Evolutionary conservation across 2,888 invertebrate genomes (phyloP).

Genomic region (Zhengitettix transpicula): DNA sequence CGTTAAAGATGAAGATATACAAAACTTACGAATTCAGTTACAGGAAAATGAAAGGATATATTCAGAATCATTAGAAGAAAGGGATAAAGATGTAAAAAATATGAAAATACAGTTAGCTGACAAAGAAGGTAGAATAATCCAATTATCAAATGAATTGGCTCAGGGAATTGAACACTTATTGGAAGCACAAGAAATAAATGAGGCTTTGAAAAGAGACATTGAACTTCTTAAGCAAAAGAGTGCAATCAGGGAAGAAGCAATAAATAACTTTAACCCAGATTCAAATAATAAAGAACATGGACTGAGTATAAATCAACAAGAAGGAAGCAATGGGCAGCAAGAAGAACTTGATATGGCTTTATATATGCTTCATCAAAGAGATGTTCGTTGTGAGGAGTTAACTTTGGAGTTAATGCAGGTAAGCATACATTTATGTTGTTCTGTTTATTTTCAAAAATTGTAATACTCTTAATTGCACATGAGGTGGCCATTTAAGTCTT

Average conservation of each 20-base stretch:
- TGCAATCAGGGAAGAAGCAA: no score
- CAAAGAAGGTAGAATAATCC: slow-evolving; percentile 15
- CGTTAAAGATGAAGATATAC: slow-evolving; percentile 16
- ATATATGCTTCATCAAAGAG: slow-evolving; percentile 73
- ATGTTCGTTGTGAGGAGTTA: slow-evolving; percentile 71
- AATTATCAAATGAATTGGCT: slow-evolving; percentile 21
- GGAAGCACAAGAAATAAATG: slow-evolving; percentile 42
- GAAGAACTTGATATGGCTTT: slow-evolving; percentile 63
- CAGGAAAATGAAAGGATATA: slow-evolving; percentile 11
- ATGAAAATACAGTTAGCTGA: slow-evolving; percentile 17
- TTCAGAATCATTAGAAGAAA: slow-evolving; percentile 14
- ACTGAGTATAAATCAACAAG: neutral
- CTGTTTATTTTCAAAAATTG: no score
- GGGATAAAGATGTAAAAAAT: slow-evolving; percentile 15
- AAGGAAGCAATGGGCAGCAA: slow-evolving; percentile 24
- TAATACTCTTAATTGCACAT: no score
- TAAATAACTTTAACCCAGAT: no score
- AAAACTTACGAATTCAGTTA: slow-evolving; percentile 17
- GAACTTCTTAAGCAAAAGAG: neutral
- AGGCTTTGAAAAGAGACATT: slow-evolving; percentile 31
- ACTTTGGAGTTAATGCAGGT: slow-evolving; percentile 62
- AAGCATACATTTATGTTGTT: slow-evolving; percentile 5
- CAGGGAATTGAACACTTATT: slow-evolving; percentile 36
- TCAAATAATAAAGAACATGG: no score
- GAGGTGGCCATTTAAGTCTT: no score